Base-by-base conservation (phyloP, 2,888 invertebrate genomes). In the Timandra comae region DNA sequence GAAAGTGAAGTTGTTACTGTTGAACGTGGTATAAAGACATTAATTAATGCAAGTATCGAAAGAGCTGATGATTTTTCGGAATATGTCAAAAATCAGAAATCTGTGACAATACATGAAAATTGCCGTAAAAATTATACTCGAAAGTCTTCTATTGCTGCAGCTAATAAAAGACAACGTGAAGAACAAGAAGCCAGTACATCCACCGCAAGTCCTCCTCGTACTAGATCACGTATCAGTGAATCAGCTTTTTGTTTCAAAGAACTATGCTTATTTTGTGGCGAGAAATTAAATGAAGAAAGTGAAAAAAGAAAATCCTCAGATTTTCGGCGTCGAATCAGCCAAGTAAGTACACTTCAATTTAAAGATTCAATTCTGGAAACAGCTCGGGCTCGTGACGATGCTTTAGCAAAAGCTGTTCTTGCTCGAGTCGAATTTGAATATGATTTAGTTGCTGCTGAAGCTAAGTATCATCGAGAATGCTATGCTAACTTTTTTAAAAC, bases 401-500 rank as follows among this genome's bases (percentile, higher is more conserved):
- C 20, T 44, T 1, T 31, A 37, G 31, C 63, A 47, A 56, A 57
- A 48, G 45, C 56, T 48, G 52, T 63, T 50, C 1, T 46, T 47
- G 33, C 49, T 36, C 45, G 49, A 30, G 11, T 49, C 7, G 35
- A 38, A 20, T 49, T 35, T 35, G 30, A 47, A 35, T 27, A 41
- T 45, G 49, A 48, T 41, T 47, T 52, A 46, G 41, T 49, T 39
- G 45, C 43, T 52, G 43, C 33, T 41, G 61, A 52, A 22, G 64
- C 63, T 51, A 59, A 61, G 27, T 65, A 67, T 48, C 56, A 66
- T 51, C 12, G 32, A 7, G 41, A 55, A 49, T 68, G 61, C 33
- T 58, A 50, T 40, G 36, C 6, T 49, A 36, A 33, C n/a, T 10
- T 66, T 65, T 33, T 29, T 62, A 32, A 63, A 38, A 57, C 59